Percentiles rank a stretch among this genome's conserved stretches.
Conservation (phyloP, 2,797 vertebrate species). For the Chanos chanos region DNA sequence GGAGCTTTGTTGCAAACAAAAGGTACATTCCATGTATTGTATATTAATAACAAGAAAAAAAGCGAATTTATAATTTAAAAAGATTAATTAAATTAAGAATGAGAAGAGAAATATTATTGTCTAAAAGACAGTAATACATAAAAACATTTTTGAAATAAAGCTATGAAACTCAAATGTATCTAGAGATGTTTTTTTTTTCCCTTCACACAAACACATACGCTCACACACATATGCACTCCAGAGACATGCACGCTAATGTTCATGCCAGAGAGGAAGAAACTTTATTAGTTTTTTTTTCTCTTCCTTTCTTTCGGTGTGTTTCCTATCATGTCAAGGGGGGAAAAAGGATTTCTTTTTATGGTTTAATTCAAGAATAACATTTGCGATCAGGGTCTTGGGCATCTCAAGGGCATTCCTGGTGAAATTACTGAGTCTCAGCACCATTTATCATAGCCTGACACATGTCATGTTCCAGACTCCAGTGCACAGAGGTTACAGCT, state of each 20-base stretch:
- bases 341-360: constrained; percentile 83
- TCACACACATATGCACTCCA: constrained; percentile 33
- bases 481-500: constrained; percentile 97
- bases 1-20: no score
- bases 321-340: constrained; percentile 64
- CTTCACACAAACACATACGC: constrained; percentile 9
- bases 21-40: no score
- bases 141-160: no score
- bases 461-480: constrained; percentile 99
- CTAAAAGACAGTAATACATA: no score
- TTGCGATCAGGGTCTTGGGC: constrained; percentile 95
- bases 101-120: no score
- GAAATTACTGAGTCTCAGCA: constrained; percentile 99
- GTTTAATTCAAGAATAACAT: constrained; percentile 99
- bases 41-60: no score
- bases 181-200: no score
- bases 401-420: constrained; percentile 99
- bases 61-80: no score
- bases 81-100: no score
- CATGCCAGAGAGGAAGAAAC: constrained; percentile 41
- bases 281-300: constrained; percentile 33
- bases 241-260: constrained; percentile 37
- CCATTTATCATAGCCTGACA: constrained; percentile 99
- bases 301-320: constrained; percentile 49
- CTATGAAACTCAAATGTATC: no score